phyloP scores from a whole-genome alignment of 1,140 invertebrate species.

The Drosophila grimshawi region DNA sequence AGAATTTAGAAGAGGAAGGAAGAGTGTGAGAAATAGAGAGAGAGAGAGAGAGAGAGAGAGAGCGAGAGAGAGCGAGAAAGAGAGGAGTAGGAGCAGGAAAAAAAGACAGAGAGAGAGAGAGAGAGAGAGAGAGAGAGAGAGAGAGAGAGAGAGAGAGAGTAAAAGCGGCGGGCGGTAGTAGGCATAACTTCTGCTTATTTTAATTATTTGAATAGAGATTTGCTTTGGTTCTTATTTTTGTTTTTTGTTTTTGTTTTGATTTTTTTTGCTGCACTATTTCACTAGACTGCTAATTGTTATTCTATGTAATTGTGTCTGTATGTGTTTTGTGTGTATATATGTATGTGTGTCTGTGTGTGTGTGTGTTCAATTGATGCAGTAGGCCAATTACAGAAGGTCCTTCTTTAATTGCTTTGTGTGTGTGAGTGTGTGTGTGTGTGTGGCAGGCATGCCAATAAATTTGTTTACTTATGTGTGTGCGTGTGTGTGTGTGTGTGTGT shows the following conservation, averaged over 20 bases:
- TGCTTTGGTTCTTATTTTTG: constrained; percentile 46
- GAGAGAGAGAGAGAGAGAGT: constrained; percentile 63
- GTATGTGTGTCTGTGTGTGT: constrained; percentile 31
- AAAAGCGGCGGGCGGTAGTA: constrained; percentile 80
- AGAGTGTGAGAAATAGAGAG: constrained; percentile 45
- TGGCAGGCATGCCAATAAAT: constrained; percentile 30
- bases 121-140: constrained; percentile 44
- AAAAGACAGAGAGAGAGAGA: constrained; percentile 46
- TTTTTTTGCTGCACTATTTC: constrained; percentile 60
- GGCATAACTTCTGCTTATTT: constrained; percentile 73
- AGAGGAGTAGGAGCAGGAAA: constrained; percentile 22
- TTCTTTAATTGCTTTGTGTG: constrained; percentile 17
- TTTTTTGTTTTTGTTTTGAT: constrained; percentile 41
- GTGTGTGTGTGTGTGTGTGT: constrained; percentile 28
- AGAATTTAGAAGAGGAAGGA: constrained; percentile 34
- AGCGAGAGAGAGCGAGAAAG: constrained; percentile 22
- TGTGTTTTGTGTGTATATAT: constrained; percentile 30
- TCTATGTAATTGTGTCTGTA: constrained; percentile 30
- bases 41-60: constrained; percentile 49
- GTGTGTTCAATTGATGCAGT: not conserved
- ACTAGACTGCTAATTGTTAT: constrained; percentile 58
- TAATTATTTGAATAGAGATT: constrained; percentile 24
- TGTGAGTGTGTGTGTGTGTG: constrained; percentile 19
- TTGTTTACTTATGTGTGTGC: constrained; percentile 22
- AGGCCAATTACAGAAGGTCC: constrained; percentile 4